phyloP scores from a whole-genome alignment of 1,140 invertebrate genomes.

The Ylistrum balloti region DNA sequence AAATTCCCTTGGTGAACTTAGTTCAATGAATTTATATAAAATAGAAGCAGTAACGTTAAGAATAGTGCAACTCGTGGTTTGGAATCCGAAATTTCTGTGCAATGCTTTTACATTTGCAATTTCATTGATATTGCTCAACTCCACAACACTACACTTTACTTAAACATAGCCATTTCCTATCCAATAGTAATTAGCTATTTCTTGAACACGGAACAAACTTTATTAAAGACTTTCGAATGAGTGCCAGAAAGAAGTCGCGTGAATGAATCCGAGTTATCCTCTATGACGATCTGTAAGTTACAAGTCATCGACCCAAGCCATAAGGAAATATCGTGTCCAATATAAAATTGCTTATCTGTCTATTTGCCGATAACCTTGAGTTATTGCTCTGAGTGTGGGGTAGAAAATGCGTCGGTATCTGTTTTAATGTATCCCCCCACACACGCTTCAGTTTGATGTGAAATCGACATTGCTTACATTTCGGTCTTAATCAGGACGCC shows the following conservation, averaged over 20 bases:
- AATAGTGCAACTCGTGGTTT: background rate
- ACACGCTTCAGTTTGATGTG: background rate
- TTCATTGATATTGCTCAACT: background rate
- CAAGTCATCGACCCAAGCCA: background rate
- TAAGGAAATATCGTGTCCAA: slow-evolving; percentile 39
- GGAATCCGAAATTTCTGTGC: background rate
- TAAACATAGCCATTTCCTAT: background rate
- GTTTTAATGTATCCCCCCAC: slow-evolving; percentile 26
- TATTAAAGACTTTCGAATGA: background rate
- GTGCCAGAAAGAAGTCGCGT: background rate
- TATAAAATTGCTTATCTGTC: slow-evolving; percentile 20
- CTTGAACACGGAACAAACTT: background rate
- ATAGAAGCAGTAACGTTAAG: background rate
- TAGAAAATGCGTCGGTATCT: background rate
- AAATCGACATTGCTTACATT: slow-evolving; percentile 39
- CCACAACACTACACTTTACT: background rate
- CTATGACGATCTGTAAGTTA: background rate
- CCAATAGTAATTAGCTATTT: background rate
- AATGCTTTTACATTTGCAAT: background rate
- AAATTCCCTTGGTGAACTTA: no score
- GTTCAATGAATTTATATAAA: background rate
- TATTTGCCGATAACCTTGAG: background rate
- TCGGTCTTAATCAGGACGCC: background rate
- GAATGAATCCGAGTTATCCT: background rate
- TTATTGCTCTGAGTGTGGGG: background rate